Evolutionary conservation across 1,140 invertebrate species (phyloP).

Genomic region (Leptinotarsa texana): DNA sequence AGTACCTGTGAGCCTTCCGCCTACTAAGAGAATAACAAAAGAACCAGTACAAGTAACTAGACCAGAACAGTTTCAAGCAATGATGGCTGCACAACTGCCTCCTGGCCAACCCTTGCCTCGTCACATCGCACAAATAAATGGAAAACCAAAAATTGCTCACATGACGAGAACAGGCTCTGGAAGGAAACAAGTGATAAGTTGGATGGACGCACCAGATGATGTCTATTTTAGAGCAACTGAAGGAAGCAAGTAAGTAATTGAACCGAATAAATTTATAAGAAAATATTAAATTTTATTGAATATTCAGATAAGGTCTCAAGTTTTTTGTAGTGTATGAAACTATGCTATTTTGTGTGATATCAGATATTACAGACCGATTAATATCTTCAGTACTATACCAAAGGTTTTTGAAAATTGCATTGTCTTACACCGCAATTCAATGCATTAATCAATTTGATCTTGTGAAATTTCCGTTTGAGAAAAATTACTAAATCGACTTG

Average conservation of each 20-base stretch:
- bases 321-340: too few species aligned
- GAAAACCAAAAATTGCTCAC: conserved; percentile 74
- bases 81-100: conserved; percentile 62
- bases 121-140: conserved; percentile 69
- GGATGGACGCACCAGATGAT: conserved; percentile 97
- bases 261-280: background rate
- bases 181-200: conserved; percentile 91
- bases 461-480: too few species aligned
- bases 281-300: too few species aligned
- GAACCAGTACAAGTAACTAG: conserved; percentile 69
- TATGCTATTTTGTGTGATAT: too few species aligned
- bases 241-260: conserved; percentile 78
- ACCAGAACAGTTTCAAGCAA: conserved; percentile 70
- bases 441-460: too few species aligned
- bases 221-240: conserved; percentile 92
- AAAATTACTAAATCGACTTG: too few species aligned
- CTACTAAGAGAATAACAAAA: conserved; percentile 69
- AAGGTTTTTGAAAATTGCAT: too few species aligned
- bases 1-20: conserved; percentile 58
- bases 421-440: too few species aligned
- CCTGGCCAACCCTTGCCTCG: conserved; percentile 66
- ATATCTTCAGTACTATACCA: too few species aligned
- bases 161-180: conserved; percentile 65
- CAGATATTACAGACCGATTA: too few species aligned
- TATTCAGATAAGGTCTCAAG: too few species aligned